Conservation (phyloP, 2,888 invertebrate species). For the Tromatobia lineatoria region DNA sequence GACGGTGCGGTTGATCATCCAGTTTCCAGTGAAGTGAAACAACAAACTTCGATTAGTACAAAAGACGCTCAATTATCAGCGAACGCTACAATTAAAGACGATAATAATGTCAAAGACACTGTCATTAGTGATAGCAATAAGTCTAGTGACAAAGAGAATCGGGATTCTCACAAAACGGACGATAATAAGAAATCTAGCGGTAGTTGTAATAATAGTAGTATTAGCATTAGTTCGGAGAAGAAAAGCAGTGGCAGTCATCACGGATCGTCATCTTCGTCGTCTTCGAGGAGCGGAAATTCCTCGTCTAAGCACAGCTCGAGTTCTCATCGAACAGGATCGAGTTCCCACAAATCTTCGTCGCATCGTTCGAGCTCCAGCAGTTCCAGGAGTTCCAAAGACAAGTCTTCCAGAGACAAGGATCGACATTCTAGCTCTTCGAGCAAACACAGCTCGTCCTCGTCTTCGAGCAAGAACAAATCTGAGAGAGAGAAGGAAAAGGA, state of each 20-base stretch:
- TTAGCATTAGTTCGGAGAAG: slow-evolving; percentile 75
- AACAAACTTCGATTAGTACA: slow-evolving; percentile 76
- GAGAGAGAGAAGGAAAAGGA: slow-evolving; percentile 86
- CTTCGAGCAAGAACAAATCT: slow-evolving; percentile 77
- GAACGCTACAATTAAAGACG: slow-evolving; percentile 72
- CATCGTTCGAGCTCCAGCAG: slow-evolving; percentile 78
- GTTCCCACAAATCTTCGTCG: slow-evolving; percentile 61
- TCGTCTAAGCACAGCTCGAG: slow-evolving; percentile 80
- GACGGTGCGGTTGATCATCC: slow-evolving; percentile 69
- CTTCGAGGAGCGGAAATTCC: slow-evolving; percentile 77
- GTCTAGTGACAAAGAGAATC: slow-evolving; percentile 86
- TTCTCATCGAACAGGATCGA: slow-evolving; percentile 78
- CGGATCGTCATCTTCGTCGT: slow-evolving; percentile 82
- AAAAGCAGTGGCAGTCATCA: slow-evolving; percentile 83
- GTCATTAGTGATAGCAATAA: slow-evolving; percentile 86
- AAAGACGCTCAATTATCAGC: slow-evolving; percentile 63
- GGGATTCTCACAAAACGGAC: slow-evolving; percentile 85
- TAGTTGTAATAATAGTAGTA: slow-evolving; percentile 72
- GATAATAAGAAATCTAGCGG: slow-evolving; percentile 82
- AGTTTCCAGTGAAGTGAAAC: slow-evolving; percentile 77
- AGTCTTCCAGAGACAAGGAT: slow-evolving; percentile 81
- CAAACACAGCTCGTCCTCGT: slow-evolving; percentile 72
- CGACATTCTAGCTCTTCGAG: slow-evolving; percentile 76
- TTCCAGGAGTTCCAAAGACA: slow-evolving; percentile 75
- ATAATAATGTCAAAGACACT: slow-evolving; percentile 75